These are phyloP conservation scores for Malacoctenus gilli DNA, from an alignment of 2,797 vertebrate species.

Conservation along the genomic window DNA sequence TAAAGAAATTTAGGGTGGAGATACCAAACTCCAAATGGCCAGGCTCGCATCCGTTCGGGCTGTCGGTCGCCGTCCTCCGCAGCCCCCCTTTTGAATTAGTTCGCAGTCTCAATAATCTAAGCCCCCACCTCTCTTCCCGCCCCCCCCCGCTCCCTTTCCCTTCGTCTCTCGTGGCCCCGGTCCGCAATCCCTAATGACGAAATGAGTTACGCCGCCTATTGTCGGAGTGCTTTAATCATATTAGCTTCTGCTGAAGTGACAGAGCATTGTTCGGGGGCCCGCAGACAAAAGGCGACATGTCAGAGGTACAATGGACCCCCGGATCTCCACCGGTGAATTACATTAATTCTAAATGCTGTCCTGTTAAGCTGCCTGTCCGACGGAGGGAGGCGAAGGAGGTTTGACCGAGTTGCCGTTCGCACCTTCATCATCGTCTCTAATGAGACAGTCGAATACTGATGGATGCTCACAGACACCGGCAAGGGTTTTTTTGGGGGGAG, in stretches of 20 bases:
- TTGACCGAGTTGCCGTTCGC: slow-evolving; percentile 66
- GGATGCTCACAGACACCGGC: slow-evolving; percentile 44
- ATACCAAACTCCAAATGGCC: slow-evolving; percentile 30
- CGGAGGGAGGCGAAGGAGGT: slow-evolving; percentile 51
- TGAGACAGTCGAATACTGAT: slow-evolving; percentile 60
- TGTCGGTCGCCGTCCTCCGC: slow-evolving; percentile 38
- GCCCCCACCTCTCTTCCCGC: slow-evolving; percentile 6
- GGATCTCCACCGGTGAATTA: slow-evolving; percentile 78
- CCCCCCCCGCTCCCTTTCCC: no score
- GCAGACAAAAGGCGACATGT: slow-evolving; percentile 83
- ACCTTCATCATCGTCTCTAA: slow-evolving; percentile 73
- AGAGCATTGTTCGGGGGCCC: slow-evolving; percentile 77
- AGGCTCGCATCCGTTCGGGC: no score
- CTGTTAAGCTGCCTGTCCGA: slow-evolving; percentile 70
- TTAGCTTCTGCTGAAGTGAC: slow-evolving; percentile 80
- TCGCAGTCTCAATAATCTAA: slow-evolving; percentile 61
- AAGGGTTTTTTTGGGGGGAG: slow-evolving; percentile 1
- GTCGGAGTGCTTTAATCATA: slow-evolving; percentile 83
- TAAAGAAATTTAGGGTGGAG: slow-evolving; percentile 34
- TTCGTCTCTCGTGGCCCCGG: slow-evolving; percentile 53
- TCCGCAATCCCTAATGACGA: slow-evolving; percentile 73
- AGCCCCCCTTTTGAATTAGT: slow-evolving; percentile 65
- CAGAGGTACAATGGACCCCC: slow-evolving; percentile 81
- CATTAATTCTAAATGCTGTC: slow-evolving; percentile 81
- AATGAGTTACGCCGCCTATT: slow-evolving; percentile 80